Evolutionary conservation across 1,140 invertebrate genomes (phyloP).

Genomic region (Zophobas morio): DNA sequence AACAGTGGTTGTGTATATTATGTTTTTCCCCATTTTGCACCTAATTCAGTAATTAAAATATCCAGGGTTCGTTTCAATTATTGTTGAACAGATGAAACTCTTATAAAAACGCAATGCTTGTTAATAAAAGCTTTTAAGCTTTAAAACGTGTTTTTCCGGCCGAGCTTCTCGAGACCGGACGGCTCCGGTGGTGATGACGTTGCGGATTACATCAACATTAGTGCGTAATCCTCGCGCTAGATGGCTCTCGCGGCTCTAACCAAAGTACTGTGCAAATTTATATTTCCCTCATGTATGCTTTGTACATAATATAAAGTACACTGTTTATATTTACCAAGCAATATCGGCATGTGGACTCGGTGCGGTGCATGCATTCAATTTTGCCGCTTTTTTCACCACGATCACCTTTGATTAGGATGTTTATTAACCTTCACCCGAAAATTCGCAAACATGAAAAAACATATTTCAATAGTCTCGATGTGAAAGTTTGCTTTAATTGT

Average conservation of each 20-base stretch:
- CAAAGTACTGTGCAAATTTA: conserved; percentile 60
- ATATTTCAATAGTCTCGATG: background rate
- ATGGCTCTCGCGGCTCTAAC: conserved; percentile 52
- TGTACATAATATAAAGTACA: conserved; percentile 64
- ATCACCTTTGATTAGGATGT: background rate
- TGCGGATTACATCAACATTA: conserved; percentile 51
- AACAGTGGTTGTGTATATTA: no score
- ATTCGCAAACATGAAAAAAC: conserved; percentile 17
- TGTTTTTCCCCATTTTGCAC: no score
- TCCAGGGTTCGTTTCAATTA: no score
- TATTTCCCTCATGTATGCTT: conserved; percentile 61
- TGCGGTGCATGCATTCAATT: conserved; percentile 61
- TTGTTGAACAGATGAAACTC: no score
- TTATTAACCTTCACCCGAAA: conserved; percentile 17
- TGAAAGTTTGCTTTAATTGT: conserved; percentile 7
- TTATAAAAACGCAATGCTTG: no score
- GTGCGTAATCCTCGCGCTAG: conserved; percentile 55
- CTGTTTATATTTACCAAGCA: conserved; percentile 65
- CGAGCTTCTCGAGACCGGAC: background rate
- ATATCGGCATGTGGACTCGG: conserved; percentile 62
- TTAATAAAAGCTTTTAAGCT: no score
- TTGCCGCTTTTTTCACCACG: conserved; percentile 52
- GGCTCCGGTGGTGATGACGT: conserved; percentile 27
- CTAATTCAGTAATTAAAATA: no score
- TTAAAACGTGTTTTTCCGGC: background rate